phyloP scores from a whole-genome alignment of 2,888 invertebrate species.

The Linyphia triangularis region DNA sequence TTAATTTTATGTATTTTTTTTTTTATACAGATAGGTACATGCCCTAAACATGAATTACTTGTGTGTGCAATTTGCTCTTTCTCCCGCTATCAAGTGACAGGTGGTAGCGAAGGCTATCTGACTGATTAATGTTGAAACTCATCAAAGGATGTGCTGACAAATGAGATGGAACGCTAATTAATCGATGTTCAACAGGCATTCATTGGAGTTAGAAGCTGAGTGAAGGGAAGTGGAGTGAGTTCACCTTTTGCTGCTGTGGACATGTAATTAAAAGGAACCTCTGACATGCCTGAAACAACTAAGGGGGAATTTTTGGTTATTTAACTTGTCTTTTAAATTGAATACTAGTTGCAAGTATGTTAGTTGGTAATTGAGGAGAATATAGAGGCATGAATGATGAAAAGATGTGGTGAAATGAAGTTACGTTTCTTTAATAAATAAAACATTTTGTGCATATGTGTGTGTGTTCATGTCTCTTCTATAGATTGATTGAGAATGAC shows the following conservation, averaged over 20 bases:
- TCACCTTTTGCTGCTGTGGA: neutral
- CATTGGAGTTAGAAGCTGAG: slow-evolving; percentile 21
- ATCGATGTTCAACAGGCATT: slow-evolving; percentile 51
- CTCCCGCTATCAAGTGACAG: slow-evolving; percentile 30
- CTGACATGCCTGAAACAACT: neutral
- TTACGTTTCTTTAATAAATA: too few relatives aligned
- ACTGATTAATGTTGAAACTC: slow-evolving; percentile 54
- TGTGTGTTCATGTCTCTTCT: too few relatives aligned
- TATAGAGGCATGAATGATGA: neutral
- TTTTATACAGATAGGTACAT: neutral
- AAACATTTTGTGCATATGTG: too few relatives aligned
- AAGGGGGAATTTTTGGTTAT: neutral
- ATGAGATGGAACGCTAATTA: slow-evolving; percentile 59
- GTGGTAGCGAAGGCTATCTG: neutral
- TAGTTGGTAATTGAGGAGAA: neutral
- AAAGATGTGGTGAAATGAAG: neutral
- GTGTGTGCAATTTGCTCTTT: slow-evolving; percentile 35
- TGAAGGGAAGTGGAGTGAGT: slow-evolving; percentile 10
- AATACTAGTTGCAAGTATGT: neutral
- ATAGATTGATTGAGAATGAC: too few relatives aligned
- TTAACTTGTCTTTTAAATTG: slow-evolving; percentile 12
- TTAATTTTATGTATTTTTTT: too few relatives aligned
- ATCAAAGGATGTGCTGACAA: slow-evolving; percentile 57
- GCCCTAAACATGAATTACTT: too few relatives aligned
- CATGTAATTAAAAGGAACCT: slow-evolving; percentile 36